phyloP scores from a whole-genome alignment of 2,797 vertebrate genomes.

The Paguma larvata region DNA sequence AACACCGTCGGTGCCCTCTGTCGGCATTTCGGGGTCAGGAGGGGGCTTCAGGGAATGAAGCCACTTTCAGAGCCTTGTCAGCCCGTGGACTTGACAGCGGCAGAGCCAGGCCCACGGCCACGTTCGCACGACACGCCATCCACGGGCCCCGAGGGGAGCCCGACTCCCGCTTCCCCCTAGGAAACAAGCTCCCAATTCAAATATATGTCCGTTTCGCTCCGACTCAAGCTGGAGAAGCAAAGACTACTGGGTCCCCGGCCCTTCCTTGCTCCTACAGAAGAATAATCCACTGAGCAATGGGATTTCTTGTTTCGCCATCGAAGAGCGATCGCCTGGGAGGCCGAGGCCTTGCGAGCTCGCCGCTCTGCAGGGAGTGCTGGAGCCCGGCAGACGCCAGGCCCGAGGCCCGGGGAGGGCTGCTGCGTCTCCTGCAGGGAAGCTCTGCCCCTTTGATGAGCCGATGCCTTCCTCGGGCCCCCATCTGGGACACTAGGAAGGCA shows the following conservation, averaged over 20 bases:
- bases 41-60: neutral
- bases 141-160: neutral
- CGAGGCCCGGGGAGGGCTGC: rapidly evolving
- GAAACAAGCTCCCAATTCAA: neutral
- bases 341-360: neutral
- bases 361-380: rapidly evolving
- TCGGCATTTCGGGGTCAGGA: neutral
- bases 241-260: conserved; percentile 46
- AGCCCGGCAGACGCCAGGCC: neutral
- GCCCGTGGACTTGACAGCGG: neutral
- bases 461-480: neutral
- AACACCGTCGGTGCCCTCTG: neutral
- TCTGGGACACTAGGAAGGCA: neutral
- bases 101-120: neutral
- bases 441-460: neutral
- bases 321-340: neutral
- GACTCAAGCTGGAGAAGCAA: conserved; percentile 49
- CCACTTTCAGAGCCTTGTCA: neutral
- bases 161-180: neutral
- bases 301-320: neutral
- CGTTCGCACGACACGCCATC: neutral
- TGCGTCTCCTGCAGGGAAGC: neutral
- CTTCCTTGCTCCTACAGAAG: neutral
- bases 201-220: conserved; percentile 12
- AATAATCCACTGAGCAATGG: neutral